These are phyloP conservation scores for Aulostomus chinensis DNA, from an alignment of 2,797 vertebrate species.

Conservation along the genomic window DNA sequence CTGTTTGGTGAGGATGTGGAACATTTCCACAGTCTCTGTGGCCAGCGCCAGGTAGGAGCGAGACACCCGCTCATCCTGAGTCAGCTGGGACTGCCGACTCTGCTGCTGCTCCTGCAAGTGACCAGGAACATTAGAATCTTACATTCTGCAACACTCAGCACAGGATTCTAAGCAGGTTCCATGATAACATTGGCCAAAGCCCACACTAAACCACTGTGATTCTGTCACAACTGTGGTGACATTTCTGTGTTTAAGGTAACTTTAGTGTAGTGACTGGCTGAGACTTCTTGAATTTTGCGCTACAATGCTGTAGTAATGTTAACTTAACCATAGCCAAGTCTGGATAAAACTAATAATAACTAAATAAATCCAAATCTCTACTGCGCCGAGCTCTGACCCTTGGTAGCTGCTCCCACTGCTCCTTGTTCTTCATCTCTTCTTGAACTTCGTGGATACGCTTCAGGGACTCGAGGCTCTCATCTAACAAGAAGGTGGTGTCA, in stretches of 20 bases:
- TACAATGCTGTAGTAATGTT: neutral
- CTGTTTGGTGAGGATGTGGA: slow-evolving; percentile 99
- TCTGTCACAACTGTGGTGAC: no score
- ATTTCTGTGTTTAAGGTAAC: no score
- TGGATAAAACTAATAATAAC: no score
- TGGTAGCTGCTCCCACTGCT: slow-evolving; percentile 95
- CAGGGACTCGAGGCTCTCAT: slow-evolving; percentile 97
- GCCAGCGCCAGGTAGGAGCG: slow-evolving; percentile 97
- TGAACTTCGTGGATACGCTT: slow-evolving; percentile 99
- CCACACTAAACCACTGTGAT: neutral
- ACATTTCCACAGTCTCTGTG: slow-evolving; percentile 98
- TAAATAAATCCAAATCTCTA: no score
- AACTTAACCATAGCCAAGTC: neutral
- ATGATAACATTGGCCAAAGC: neutral
- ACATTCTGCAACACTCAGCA: no score
- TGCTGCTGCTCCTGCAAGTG: slow-evolving; percentile 95
- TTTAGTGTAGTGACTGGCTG: no score
- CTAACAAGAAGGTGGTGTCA: slow-evolving; percentile 97
- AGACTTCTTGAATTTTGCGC: neutral
- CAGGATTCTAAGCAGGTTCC: neutral
- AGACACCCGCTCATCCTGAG: slow-evolving; percentile 96
- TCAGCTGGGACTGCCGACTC: slow-evolving; percentile 95
- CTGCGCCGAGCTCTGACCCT: slow-evolving; percentile 85
- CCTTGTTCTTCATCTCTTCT: slow-evolving; percentile 99
- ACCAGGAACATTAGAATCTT: neutral